Evolutionary conservation across 2,888 invertebrate species (phyloP).

Genomic region (Unio pictorum): DNA sequence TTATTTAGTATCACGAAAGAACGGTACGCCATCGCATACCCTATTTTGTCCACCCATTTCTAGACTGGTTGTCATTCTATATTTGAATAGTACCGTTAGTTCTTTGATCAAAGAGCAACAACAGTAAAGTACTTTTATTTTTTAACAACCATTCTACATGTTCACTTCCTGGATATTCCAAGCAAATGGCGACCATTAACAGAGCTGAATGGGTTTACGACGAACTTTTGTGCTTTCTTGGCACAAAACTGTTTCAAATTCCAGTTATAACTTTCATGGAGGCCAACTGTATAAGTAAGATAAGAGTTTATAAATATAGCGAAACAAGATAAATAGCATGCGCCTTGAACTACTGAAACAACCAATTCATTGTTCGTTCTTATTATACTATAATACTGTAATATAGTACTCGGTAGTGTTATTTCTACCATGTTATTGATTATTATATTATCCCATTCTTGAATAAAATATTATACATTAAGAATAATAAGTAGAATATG

Average conservation of each 20-base stretch:
- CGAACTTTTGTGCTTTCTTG: slow-evolving; percentile 89
- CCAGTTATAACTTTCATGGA: slow-evolving; percentile 93
- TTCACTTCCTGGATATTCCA: slow-evolving; percentile 36
- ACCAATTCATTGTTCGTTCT: not conserved
- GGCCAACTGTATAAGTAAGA: slow-evolving; percentile 90
- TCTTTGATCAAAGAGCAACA: too few relatives aligned
- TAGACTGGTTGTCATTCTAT: too few relatives aligned
- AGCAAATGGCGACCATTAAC: slow-evolving; percentile 55
- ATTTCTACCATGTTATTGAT: not conserved
- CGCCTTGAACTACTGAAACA: not conserved
- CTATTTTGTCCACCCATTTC: too few relatives aligned
- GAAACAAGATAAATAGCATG: not conserved
- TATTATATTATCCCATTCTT: too few relatives aligned
- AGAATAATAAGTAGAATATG: too few relatives aligned
- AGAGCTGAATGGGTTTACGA: slow-evolving; percentile 80
- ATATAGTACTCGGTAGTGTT: not conserved
- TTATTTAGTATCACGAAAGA: too few relatives aligned
- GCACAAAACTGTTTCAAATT: slow-evolving; percentile 93
- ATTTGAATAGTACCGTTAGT: too few relatives aligned
- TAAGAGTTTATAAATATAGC: slow-evolving; percentile 73
- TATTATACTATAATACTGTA: not conserved
- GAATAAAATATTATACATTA: too few relatives aligned
- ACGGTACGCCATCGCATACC: too few relatives aligned
- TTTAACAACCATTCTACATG: slow-evolving; percentile 2
- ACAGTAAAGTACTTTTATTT: too few relatives aligned